These are phyloP conservation scores for Pheucticus melanocephalus DNA, from an alignment of 2,113 vertebrate genomes.

Conservation along the genomic window DNA sequence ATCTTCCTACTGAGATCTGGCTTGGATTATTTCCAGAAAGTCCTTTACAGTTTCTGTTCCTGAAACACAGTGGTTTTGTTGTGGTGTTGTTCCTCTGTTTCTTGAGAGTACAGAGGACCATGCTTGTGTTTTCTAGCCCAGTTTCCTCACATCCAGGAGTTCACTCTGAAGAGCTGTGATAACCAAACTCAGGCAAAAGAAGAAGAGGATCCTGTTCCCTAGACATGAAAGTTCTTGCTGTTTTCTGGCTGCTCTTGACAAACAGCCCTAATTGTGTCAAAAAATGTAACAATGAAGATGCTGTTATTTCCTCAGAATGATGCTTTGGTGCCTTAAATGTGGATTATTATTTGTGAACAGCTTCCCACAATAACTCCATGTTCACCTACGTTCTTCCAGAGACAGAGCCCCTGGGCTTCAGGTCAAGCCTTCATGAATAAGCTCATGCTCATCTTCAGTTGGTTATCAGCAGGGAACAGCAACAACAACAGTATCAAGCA, in stretches of 20 bases:
- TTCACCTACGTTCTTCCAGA: not conserved
- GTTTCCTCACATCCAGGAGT: not conserved
- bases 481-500: not conserved
- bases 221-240: not conserved
- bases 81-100: not conserved
- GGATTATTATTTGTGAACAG: not conserved
- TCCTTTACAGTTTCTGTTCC: constrained; percentile 11
- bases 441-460: not conserved
- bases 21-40: constrained; percentile 26
- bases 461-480: not conserved
- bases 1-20: not conserved
- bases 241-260: not conserved
- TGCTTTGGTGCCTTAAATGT: not conserved
- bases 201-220: not conserved
- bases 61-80: not conserved
- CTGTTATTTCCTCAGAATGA: not conserved
- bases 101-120: not conserved
- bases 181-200: not conserved
- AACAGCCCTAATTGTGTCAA: not conserved
- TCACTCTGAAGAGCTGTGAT: not conserved
- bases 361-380: not conserved
- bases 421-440: not conserved
- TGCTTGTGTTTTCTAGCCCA: not conserved
- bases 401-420: not conserved
- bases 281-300: not conserved